Percentiles rank a stretch among this genome's conserved stretches.
These are phyloP conservation scores for Choloepus didactylus DNA, from an alignment of 2,797 vertebrate species.

Conservation along the genomic window DNA sequence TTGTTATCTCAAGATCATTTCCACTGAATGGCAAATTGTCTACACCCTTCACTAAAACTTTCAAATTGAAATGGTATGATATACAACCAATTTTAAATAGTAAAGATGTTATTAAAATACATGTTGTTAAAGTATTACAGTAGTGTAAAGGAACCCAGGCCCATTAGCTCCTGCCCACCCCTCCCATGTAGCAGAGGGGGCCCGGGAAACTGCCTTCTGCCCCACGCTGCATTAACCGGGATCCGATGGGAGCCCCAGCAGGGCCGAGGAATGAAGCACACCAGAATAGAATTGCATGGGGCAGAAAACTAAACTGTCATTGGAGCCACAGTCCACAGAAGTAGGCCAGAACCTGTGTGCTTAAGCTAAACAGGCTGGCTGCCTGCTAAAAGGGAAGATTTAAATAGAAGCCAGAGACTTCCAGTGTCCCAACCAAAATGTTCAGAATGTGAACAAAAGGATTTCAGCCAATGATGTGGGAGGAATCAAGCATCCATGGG, in stretches of 20 bases:
- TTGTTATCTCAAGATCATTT: background rate
- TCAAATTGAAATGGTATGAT: background rate
- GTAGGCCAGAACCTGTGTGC: too few species aligned
- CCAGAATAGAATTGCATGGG: background rate
- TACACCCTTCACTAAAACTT: background rate
- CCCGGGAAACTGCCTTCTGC: background rate
- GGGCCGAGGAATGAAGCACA: background rate
- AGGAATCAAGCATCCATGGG: background rate
- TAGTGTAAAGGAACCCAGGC: too few species aligned
- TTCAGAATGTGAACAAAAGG: background rate
- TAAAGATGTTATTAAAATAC: background rate
- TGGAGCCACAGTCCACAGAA: background rate
- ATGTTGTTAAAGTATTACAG: too few species aligned
- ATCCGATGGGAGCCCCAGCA: too few species aligned
- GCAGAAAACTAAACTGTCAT: background rate
- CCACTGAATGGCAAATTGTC: background rate
- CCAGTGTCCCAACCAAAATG: background rate
- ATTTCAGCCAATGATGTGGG: background rate
- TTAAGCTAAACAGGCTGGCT: too few species aligned
- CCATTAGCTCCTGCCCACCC: background rate
- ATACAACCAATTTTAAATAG: fast-evolving
- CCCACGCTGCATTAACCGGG: background rate
- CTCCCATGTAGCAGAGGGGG: background rate
- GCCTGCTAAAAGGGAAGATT: background rate
- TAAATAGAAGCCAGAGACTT: background rate